Evolutionary conservation across 2,113 vertebrate genomes (phyloP).

Genomic region (Daubentonia madagascariensis): DNA sequence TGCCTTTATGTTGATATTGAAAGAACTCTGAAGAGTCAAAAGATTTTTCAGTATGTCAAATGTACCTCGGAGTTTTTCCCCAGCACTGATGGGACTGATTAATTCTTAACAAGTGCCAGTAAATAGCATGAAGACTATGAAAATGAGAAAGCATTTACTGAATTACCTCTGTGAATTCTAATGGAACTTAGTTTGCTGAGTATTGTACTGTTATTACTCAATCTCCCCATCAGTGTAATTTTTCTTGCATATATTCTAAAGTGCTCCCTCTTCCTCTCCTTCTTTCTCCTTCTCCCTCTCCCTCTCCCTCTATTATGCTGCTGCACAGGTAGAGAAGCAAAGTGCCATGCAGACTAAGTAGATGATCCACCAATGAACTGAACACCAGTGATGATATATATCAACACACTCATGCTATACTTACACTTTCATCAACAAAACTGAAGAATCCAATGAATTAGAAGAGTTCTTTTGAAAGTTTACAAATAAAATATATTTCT

Average conservation of each 20-base stretch:
- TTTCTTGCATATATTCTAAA: background rate
- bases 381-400: background rate
- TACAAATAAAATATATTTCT: background rate
- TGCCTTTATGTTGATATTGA: background rate
- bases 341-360: background rate
- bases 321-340: background rate
- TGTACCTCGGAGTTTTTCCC: background rate
- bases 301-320: background rate
- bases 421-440: background rate
- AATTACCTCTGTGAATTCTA: background rate
- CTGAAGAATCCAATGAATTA: background rate
- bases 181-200: background rate
- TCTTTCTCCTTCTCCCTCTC: background rate
- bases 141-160: background rate
- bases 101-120: constrained; percentile 28
- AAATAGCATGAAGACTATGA: background rate
- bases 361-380: background rate
- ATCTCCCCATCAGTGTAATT: background rate
- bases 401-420: background rate
- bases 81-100: background rate
- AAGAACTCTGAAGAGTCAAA: background rate
- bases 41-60: constrained; percentile 29
- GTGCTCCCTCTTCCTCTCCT: background rate
- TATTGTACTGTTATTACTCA: background rate
- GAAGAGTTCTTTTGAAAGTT: background rate